Evolutionary conservation across 2,888 invertebrate species (phyloP), one percentile per base, ranked within the genome.

Genomic region (Parnassius glacialis): DNA sequence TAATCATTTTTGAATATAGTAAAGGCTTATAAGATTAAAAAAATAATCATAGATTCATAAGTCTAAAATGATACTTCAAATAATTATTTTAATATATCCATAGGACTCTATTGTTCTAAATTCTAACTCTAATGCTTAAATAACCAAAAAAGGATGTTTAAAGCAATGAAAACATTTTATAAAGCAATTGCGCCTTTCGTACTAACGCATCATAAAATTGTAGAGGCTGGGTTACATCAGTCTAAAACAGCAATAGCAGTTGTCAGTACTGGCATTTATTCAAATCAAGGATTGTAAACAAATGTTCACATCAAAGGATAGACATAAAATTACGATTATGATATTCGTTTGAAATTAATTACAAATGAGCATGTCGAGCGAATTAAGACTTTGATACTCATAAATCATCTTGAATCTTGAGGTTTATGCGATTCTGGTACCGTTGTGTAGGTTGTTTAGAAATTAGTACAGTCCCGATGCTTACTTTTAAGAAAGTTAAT

Each of bases 331-430:
- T 68, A 67, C 67, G 70, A 74, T 74, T 74, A 74, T 74, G 70
- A 74, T 74, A 72, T 74, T 70, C 69, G 70, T 73, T 70, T 68
- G 71, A 73, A 65, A 72, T 74, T 74, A 73, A 73, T 70, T 70
- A 67, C 64, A 61, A 55, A 64, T 64, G 65, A 64, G 64, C 66
- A 62, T 54, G 63, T 43, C 55, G 52, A 50, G 52, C 61, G 53
- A 58, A 52, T 58, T 11, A 53, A 57, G 55, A 47, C 66, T 67
- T 67, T 59, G 64, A 67, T 48, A 66, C 58, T 65, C 64, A 71
- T 63, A 63, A 63, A 59, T 59, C 63, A 48, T 56, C 52, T 11
- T 11, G 42, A 56, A 48, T 56, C 52, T 11, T 11, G 42, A 56
- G 59, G 55, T 68, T 68, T 66, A 70, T 66, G 65, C 50, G 53